A percentile compares a stretch with the other conserved stretches of the same genome.
Conservation (phyloP, 2,113 vertebrate species). For the Psittacus erithacus region DNA sequence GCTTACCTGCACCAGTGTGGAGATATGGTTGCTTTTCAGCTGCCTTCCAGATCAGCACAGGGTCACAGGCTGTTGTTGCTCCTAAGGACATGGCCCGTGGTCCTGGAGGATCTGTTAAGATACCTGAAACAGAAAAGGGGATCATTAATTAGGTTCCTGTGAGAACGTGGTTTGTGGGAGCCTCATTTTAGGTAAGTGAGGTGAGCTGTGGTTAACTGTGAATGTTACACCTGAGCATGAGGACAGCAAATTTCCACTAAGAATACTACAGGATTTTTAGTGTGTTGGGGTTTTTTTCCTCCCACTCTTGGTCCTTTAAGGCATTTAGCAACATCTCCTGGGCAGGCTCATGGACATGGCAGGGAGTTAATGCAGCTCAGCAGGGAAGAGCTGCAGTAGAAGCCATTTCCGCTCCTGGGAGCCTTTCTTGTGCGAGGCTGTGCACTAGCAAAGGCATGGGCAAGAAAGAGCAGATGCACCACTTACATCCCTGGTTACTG, state of each 20-base stretch:
- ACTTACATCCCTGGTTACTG: neutral
- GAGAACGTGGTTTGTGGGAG: neutral
- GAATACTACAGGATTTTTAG: neutral
- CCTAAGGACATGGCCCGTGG: rapidly evolving
- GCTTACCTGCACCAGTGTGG: neutral
- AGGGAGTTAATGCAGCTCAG: neutral
- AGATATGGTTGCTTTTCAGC: neutral
- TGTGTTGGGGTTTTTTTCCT: neutral
- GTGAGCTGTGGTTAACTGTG: neutral
- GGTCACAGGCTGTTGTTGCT: neutral
- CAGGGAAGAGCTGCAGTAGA: neutral
- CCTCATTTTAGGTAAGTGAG: neutral
- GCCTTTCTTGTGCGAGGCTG: neutral
- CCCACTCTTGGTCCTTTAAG: neutral
- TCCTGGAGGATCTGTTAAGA: neutral
- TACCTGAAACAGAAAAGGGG: neutral
- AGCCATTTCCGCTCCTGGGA: neutral
- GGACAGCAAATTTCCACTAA: neutral
- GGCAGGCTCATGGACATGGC: rapidly evolving
- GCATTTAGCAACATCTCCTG: neutral
- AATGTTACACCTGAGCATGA: rapidly evolving
- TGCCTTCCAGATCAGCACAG: neutral
- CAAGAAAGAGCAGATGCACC: neutral
- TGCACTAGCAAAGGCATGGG: rapidly evolving
- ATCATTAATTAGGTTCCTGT: neutral